Conservation (phyloP, 1,140 invertebrate genomes). For the Akabosia matsudoensis region DNA sequence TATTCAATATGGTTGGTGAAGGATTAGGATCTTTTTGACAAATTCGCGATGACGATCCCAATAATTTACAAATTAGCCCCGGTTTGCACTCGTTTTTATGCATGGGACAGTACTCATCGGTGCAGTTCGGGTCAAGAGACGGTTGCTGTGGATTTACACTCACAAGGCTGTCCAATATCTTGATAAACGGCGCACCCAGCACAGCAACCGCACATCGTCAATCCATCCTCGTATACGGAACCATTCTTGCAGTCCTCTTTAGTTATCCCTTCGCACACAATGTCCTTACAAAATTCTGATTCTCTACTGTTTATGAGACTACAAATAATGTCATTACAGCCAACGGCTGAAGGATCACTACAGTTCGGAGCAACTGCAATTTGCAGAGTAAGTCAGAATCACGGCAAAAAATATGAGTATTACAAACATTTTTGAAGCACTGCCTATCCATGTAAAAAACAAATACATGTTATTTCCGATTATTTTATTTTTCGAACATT, state of each 20-base stretch:
- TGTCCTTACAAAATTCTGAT: constrained; percentile 14
- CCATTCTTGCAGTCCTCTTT: constrained; percentile 19
- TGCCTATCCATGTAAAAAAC: no score
- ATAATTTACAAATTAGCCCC: background rate
- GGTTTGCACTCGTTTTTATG: constrained; percentile 18
- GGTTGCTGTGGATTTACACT: background rate
- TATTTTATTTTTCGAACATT: no score
- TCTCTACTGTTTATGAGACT: background rate
- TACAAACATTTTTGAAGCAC: no score
- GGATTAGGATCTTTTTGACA: no score
- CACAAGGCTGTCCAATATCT: background rate
- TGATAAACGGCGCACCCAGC: constrained; percentile 36
- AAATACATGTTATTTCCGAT: no score
- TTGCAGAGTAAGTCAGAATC: no score
- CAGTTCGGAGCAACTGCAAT: no score
- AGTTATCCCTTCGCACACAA: constrained; percentile 28
- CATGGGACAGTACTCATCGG: constrained; percentile 26
- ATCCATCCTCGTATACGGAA: constrained; percentile 13
- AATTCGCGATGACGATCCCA: no score
- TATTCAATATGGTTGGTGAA: background rate
- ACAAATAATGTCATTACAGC: background rate
- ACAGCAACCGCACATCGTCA: constrained; percentile 40
- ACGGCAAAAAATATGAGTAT: no score
- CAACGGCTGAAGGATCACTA: background rate
- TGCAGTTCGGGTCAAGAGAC: background rate